Base-by-base conservation (phyloP, 2,797 vertebrate species). In the Myotis findleyi region DNA sequence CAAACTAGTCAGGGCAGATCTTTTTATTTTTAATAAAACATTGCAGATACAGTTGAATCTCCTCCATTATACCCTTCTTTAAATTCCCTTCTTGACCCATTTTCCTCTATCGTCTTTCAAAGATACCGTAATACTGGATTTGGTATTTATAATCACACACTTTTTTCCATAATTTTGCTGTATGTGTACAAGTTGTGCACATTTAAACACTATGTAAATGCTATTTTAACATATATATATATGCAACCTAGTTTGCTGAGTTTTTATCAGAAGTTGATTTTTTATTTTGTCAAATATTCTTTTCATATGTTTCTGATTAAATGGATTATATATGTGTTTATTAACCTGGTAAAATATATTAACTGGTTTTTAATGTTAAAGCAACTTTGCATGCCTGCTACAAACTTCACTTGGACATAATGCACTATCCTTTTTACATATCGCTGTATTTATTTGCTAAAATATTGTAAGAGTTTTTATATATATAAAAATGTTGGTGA, bases 401-500 rank as follows among this genome's bases (percentile, higher is more conserved):
- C 38, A 59, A 80, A 72, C 30, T 72, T 36, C 12, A 41, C 23
- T 33, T 77, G 53, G n/a, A 49, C 9, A 5, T 21, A 27, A 66
- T 72, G 25, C 33, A 27, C 66, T 38, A 2, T 72, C 47, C 79
- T 77, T 79, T 89, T 49, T 47, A 76, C 36, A 41, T 69, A 41
- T 18, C 79, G 10, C 36, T 82, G 1, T 20, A 86, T 89, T 87
- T 38, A 41, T 64, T 91, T 77, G 16, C n/a, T 68, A 86, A 93
- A 95, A 59, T 71, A 33, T 53, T 86, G 10, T 66, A 47, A 87
- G 41, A 20, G 7, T 80, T 95, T 93, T n/a, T 62, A 21, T 83
- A n/a, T n/a, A 3, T 82, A 7, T 76, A 59, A 27, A 59, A 59
- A 59, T 59, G 2, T 44, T 44, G 44, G 44, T 47, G 47, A 76